Base-by-base conservation (phyloP, 1,140 invertebrate species). In the Drosophila kanapiae region DNA sequence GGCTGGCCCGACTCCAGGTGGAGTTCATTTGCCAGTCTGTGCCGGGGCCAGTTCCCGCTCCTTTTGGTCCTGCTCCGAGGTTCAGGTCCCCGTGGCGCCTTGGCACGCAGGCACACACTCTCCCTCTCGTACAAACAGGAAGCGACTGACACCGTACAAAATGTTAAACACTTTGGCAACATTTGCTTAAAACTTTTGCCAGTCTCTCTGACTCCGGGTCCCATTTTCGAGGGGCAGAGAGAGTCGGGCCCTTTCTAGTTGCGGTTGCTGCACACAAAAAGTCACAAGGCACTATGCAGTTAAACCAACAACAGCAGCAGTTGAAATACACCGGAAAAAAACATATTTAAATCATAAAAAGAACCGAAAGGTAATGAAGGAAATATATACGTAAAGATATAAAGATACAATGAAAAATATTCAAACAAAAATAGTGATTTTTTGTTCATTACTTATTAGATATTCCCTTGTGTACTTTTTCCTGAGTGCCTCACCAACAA, bases 151-250 rank as follows among this genome's bases (percentile, higher is more conserved):
- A 91, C 88, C 75, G 82, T 88, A 91, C 87, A 91, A 91, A 92
- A 91, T 92, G 91, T 91, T 92, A 91, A 92, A 92, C 91, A 92
- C 91, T 92, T 72, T 87, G 84, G 84, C 84, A 87, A 87, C 84
- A 88, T 87, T 87, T 87, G 84, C 84, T 87, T 84, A 87, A 87
- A 87, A 87, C 84, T 87, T 87, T 83, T 82, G 40, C 57, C 57
- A 54, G 43, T 42, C 54, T 38, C 48, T 47, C 43, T 57, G 35
- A 23, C 53, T 60, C 23, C 33, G 33, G 67, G 29, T 13, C 31
- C 29, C 14, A n/a, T 37, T 57, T 45, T 23, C 2, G 51, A 37
- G 48, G 54, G 23, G 42, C 35, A 10, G 45, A 14, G 45, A 14
- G 51, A 35, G 47, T 18, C 47, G 67, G 53, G 71, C 87, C 72